Conservation (phyloP, 2,113 vertebrate species). For the Actinemys pallida region DNA sequence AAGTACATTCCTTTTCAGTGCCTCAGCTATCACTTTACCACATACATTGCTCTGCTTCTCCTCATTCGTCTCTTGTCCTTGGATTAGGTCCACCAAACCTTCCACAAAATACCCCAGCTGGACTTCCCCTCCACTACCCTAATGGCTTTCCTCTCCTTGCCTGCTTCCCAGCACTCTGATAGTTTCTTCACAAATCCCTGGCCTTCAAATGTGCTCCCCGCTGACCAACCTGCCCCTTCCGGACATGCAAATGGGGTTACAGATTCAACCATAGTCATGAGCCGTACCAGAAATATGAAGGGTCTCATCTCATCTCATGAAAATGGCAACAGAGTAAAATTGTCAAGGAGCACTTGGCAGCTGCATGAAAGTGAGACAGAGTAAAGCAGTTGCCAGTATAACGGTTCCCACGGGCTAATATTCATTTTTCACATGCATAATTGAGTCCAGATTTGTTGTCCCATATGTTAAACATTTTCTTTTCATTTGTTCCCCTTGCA, state of each 20-base stretch:
- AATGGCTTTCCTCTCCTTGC: background rate
- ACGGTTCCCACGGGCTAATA: background rate
- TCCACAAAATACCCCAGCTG: background rate
- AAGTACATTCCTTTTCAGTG: background rate
- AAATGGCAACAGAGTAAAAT: background rate
- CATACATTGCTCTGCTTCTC: background rate
- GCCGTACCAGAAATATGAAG: background rate
- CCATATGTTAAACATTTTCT: background rate
- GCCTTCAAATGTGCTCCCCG: background rate
- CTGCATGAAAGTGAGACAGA: background rate
- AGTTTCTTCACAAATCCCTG: background rate
- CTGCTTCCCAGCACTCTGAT: background rate
- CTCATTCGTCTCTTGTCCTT: background rate
- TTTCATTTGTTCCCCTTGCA: background rate
- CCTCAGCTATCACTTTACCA: background rate
- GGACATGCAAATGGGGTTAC: background rate
- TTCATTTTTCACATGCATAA: background rate
- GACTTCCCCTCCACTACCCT: background rate
- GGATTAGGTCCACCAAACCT: background rate
- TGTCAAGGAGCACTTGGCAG: background rate
- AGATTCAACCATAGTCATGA: background rate
- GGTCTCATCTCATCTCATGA: background rate
- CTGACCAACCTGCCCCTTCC: background rate
- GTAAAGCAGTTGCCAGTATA: background rate
- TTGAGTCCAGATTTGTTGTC: background rate